A percentile compares a stretch with the other conserved stretches of the same genome.
Conservation (phyloP, 2,113 vertebrate species). For the Symphodus melops region DNA sequence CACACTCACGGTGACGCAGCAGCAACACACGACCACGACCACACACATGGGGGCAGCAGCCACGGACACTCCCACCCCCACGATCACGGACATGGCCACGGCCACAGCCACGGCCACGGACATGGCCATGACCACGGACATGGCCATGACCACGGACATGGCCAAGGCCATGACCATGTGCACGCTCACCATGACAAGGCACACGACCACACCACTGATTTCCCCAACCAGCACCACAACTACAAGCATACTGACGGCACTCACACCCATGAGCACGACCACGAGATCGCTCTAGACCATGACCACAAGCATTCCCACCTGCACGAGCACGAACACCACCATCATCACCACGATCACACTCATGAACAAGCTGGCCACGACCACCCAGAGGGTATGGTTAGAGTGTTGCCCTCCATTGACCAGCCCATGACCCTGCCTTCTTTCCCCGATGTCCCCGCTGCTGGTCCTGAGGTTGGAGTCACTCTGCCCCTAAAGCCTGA, state of each 20-base stretch:
- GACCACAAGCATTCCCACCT: constrained; percentile 79
- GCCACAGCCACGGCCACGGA: constrained; percentile 61
- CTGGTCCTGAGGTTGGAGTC: constrained; percentile 31
- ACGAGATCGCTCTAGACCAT: constrained; percentile 79
- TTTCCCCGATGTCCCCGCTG: constrained; percentile 51
- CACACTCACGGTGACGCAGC: constrained; percentile 70
- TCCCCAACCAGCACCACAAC: constrained; percentile 70
- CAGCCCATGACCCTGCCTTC: constrained; percentile 50
- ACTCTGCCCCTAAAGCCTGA: constrained; percentile 59
- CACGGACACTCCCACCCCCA: constrained; percentile 35
- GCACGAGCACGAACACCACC: constrained; percentile 82
- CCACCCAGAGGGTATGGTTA: constrained; percentile 59
- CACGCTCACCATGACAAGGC: constrained; percentile 75
- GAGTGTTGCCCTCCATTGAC: constrained; percentile 58
- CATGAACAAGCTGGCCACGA: constrained; percentile 16
- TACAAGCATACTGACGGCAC: constrained; percentile 59
- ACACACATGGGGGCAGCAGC: constrained; percentile 7
- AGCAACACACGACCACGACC: constrained; percentile 18
- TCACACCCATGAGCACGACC: constrained; percentile 80
- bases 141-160: constrained; percentile 73
- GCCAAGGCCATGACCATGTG: constrained; percentile 74
- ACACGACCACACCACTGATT: constrained; percentile 70
- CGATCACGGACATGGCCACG: constrained; percentile 64
- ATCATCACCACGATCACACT: constrained; percentile 74
- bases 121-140: constrained; percentile 75